A percentile compares a stretch with the other conserved stretches of the same genome.
Evolutionary conservation across 2,113 vertebrate genomes (phyloP).

Genomic region (Hemiprocne comata): DNA sequence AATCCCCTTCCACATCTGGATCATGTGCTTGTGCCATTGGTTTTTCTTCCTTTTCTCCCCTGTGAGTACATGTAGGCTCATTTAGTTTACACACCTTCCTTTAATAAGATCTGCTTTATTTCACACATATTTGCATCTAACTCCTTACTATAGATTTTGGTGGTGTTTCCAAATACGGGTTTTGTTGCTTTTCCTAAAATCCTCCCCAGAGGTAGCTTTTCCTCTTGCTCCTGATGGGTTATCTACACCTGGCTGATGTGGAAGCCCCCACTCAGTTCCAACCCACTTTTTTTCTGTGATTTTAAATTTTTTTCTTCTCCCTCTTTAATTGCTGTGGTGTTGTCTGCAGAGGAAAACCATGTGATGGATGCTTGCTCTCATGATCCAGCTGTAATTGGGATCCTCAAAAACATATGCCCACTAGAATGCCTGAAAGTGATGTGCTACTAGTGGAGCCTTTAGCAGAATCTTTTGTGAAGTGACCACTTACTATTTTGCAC

Average conservation of each 20-base stretch:
- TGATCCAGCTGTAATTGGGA: neutral
- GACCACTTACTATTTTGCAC: neutral
- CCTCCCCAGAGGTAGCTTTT: neutral
- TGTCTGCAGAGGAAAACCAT: neutral
- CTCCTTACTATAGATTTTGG: neutral
- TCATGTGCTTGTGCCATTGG: neutral
- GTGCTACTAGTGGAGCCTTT: neutral
- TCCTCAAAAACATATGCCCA: neutral
- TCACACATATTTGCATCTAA: neutral
- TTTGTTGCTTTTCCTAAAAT: neutral
- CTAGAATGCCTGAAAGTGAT: neutral
- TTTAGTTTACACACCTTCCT: neutral
- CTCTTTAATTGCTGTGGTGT: neutral
- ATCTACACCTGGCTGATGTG: neutral
- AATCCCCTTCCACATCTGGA: neutral
- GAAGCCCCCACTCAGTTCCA: neutral
- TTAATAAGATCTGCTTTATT: neutral
- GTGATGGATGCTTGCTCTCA: neutral
- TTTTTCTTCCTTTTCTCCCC: neutral
- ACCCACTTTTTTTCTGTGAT: neutral
- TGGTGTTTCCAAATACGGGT: neutral
- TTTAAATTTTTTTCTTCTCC: neutral
- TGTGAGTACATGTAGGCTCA: neutral
- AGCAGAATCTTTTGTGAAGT: neutral
- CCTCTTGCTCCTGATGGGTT: neutral